Evolutionary conservation across 1,140 invertebrate genomes (phyloP).

Genomic region (Apis mellifera): Amel_HAv3.1 CM009934.2:8843501-8844000

Average conservation of each 20-base stretch:
- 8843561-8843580: neutral
- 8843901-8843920: conserved; percentile 28
- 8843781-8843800: too few species aligned
- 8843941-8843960: neutral
- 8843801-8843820: too few species aligned
- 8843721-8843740: too few species aligned
- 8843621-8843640: neutral
- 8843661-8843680: neutral
- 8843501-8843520: neutral
- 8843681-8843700: too few species aligned
- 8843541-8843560: neutral
- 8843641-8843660: neutral
- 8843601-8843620: neutral
- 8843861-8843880: neutral
- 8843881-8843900: conserved; percentile 39
- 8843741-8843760: too few species aligned
- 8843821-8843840: neutral
- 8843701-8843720: too few species aligned
- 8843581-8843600: neutral
- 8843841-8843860: neutral
- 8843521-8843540: neutral
- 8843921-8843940: neutral
- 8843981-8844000: neutral
- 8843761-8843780: neutral
- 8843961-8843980: neutral